phyloP scores from a whole-genome alignment of 2,888 invertebrate genomes.

The Orthonychiurus folsomi region DNA sequence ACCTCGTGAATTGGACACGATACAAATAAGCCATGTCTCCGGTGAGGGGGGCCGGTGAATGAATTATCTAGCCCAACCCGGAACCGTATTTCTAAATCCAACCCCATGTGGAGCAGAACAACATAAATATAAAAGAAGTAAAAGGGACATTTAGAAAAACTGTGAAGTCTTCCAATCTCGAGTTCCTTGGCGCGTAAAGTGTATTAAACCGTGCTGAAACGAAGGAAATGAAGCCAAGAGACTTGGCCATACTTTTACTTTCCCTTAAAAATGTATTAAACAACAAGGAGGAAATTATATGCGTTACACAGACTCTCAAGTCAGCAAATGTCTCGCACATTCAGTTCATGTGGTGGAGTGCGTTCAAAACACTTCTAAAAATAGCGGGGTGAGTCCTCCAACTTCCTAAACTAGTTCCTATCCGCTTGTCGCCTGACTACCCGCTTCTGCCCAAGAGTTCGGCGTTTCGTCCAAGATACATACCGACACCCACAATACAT shows the following conservation, averaged over 20 bases:
- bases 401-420: not conserved
- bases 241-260: not conserved
- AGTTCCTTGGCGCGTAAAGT: conserved; percentile 1
- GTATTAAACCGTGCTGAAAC: not conserved
- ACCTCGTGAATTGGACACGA: too few species aligned
- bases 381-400: not conserved
- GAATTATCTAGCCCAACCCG: not conserved
- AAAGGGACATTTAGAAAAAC: not conserved
- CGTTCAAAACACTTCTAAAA: not conserved
- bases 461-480: too few species aligned
- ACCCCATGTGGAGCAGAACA: too few species aligned
- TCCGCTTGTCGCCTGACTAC: too few species aligned
- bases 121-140: not conserved
- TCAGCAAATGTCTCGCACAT: too few species aligned
- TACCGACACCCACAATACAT: too few species aligned
- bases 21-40: too few species aligned
- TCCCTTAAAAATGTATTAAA: not conserved
- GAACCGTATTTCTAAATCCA: not conserved
- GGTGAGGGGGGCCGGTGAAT: too few species aligned
- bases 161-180: not conserved
- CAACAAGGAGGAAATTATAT: not conserved
- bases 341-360: too few species aligned
- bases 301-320: too few species aligned
- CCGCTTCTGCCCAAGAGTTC: too few species aligned
- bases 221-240: not conserved